Percentiles rank a stretch among this genome's conserved stretches.
phyloP scores from a whole-genome alignment of 2,888 invertebrate genomes.

The Eupithecia vulgata region DNA sequence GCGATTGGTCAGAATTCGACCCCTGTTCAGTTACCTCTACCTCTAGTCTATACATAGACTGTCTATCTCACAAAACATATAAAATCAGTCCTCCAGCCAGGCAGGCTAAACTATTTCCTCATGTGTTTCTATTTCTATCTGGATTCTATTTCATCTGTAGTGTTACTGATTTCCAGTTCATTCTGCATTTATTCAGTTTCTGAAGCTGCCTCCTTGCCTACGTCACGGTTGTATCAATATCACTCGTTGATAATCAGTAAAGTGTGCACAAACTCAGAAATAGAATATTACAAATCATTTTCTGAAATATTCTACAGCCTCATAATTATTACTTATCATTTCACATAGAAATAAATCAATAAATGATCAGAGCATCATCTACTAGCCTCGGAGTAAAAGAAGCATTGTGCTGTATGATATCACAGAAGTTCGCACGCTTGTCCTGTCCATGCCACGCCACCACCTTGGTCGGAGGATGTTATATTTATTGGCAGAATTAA shows the following conservation, averaged over 20 bases:
- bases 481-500: too few species aligned
- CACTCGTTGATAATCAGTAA: background rate
- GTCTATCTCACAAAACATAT: background rate
- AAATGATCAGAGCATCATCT: background rate
- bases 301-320: too few species aligned
- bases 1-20: too few species aligned
- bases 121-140: background rate
- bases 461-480: too few species aligned
- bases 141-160: background rate
- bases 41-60: background rate
- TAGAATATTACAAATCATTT: background rate
- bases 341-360: background rate
- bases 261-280: background rate
- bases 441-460: background rate
- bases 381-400: background rate
- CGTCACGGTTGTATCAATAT: slow-evolving; percentile 9
- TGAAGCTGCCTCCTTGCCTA: background rate
- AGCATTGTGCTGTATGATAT: background rate
- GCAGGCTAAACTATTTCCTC: background rate
- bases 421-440: background rate
- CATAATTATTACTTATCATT: background rate
- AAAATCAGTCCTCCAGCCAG: background rate
- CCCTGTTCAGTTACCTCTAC: background rate
- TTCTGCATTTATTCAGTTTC: slow-evolving; percentile 21
- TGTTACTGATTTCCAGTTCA: slow-evolving; percentile 9